Base-by-base conservation (phyloP, 2,113 vertebrate genomes). In the Mustelus asterias region DNA sequence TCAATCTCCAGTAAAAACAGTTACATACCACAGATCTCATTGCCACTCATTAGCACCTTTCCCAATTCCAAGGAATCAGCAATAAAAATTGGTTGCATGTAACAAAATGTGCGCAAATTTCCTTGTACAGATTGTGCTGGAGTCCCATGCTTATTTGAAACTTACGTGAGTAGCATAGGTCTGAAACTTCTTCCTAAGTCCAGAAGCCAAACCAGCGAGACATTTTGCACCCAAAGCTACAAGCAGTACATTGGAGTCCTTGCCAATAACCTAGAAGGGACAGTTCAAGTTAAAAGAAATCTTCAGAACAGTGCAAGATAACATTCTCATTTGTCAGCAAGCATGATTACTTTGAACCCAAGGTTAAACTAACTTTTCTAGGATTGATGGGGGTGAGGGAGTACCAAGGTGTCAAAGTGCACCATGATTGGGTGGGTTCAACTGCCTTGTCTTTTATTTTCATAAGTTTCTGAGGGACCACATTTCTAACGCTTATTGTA, bases 171-270 rank as follows among this genome's bases (percentile, higher is more conserved):
- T 98, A 96, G 99, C 98, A 96, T 99, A 99, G 76, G 98, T 98
- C 96, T 99, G 99, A 98, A 99, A 99, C 97, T 99, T 99, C 98
- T 99, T 99, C 96, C 99, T 97, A 95, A 99, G 98, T 16, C 99
- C 99, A 96, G 98, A 0, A 95, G 99, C 99, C 95, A 99, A 96
- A 85, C 97, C 98, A 96, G 99, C 98, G 96, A 99, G 97, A 97
- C 99, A 99, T 98, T 99, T 99, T 96, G 99, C 99, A 96, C 99
- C 99, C 97, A 99, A 96, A 76, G 98, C 97, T 97, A 99, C 99
- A 96, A 99, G 97, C 99, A 99, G 99, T 69, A 99, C 99, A 96
- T 99, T 99, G 78, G 99, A 98, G 97, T 99, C 99, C 96, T 99
- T 99, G 89, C 98, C 99, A 97, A 99, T 98, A 96, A 99, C 99